Evolutionary conservation across 2,888 invertebrate species (phyloP).

Genomic region (Eupeodes latifasciatus): DNA sequence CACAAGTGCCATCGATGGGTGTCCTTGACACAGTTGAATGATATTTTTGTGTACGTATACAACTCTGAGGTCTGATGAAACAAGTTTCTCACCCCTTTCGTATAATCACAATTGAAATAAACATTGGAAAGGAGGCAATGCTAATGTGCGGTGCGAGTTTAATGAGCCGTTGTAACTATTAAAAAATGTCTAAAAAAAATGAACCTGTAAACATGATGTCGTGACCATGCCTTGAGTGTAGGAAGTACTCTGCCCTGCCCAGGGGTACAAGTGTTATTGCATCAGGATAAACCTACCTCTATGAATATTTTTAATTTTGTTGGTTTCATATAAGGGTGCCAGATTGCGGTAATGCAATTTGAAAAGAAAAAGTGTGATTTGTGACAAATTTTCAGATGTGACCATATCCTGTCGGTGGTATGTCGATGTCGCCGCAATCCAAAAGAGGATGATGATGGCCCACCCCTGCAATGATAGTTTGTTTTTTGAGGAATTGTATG

Average conservation of each 20-base stretch:
- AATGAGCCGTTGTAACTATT: constrained; percentile 64
- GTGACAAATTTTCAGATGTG: constrained; percentile 69
- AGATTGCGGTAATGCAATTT: constrained; percentile 71
- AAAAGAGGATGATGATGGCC: neutral
- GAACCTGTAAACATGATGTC: constrained; percentile 36
- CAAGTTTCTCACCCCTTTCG: constrained; percentile 70
- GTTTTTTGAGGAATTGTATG: constrained; percentile 12
- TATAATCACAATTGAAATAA: neutral
- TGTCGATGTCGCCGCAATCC: neutral
- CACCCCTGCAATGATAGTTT: constrained; percentile 20
- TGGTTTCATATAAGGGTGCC: constrained; percentile 54
- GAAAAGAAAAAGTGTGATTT: constrained; percentile 62
- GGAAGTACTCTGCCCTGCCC: neutral
- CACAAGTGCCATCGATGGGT: constrained; percentile 70
- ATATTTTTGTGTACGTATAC: constrained; percentile 11
- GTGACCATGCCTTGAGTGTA: neutral
- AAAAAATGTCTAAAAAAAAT: constrained; percentile 55
- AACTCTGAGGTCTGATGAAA: constrained; percentile 15
- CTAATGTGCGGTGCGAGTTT: constrained; percentile 33
- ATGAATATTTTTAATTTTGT: neutral
- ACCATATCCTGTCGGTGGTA: neutral
- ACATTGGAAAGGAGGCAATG: neutral
- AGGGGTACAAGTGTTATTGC: constrained; percentile 36
- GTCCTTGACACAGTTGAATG: constrained; percentile 72
- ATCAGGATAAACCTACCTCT: neutral